Evolutionary conservation across 2,888 invertebrate species (phyloP).

Genomic region (Cacoxenus indagator): DNA sequence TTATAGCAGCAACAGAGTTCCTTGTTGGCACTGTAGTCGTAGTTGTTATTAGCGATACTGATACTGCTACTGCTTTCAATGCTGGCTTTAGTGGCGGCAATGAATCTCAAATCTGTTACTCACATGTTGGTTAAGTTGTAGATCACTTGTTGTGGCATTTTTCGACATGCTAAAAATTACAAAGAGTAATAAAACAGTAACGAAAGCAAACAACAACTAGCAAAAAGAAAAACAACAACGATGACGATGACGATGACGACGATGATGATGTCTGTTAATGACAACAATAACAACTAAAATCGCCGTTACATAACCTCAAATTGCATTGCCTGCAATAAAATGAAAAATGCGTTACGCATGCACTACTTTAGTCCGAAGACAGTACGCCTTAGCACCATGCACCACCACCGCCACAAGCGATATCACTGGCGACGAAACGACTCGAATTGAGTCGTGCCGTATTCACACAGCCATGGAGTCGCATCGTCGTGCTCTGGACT

Average conservation of each 20-base stretch:
- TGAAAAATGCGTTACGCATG: constrained; percentile 18
- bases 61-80: neutral
- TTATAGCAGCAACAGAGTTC: neutral
- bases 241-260: constrained; percentile 34
- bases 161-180: constrained; percentile 28
- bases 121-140: constrained; percentile 20
- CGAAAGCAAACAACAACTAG: constrained; percentile 25
- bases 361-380: neutral
- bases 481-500: neutral
- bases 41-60: constrained; percentile 4
- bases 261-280: constrained; percentile 27
- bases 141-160: constrained; percentile 37
- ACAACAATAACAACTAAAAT: constrained; percentile 26
- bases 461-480: too few species aligned
- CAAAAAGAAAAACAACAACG: constrained; percentile 6
- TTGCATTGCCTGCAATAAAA: constrained; percentile 16
- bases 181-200: constrained; percentile 16
- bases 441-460: neutral
- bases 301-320: constrained; percentile 49
- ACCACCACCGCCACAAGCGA: neutral
- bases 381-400: neutral
- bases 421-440: neutral
- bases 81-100: constrained; percentile 50
- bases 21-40: constrained; percentile 20
- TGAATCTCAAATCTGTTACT: constrained; percentile 53